phyloP scores from a whole-genome alignment of 2,113 vertebrate genomes.

The Microtus ochrogaster region DNA sequence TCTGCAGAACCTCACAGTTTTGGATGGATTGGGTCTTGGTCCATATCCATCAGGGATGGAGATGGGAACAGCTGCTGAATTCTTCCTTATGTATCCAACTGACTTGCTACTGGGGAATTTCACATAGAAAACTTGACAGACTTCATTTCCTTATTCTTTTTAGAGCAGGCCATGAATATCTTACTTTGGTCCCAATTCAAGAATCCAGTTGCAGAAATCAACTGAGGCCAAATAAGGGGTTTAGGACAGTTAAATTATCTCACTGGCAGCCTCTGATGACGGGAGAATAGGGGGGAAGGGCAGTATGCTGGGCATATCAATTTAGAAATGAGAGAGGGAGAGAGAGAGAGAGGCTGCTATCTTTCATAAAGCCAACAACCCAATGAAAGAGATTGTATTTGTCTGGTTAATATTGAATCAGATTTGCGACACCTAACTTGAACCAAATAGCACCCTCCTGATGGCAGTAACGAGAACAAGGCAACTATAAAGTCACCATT shows the following conservation, averaged over 20 bases:
- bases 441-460: conserved; percentile 64
- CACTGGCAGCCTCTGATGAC: conserved; percentile 4
- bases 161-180: conserved; percentile 29
- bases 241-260: conserved; percentile 48
- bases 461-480: conserved; percentile 60
- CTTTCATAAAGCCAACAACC: conserved; percentile 42
- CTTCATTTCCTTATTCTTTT: conserved; percentile 8
- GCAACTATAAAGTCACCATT: not conserved
- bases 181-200: conserved; percentile 49
- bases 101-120: conserved; percentile 27
- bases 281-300: too few relatives aligned
- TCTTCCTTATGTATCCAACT: conserved; percentile 37
- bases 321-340: not conserved
- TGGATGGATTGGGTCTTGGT: conserved; percentile 3
- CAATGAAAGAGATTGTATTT: conserved; percentile 56
- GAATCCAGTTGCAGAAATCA: conserved; percentile 31
- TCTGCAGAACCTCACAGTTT: conserved; percentile 58
- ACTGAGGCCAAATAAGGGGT: not conserved
- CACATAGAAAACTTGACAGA: conserved; percentile 34
- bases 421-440: conserved; percentile 34
- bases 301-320: not conserved
- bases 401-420: conserved; percentile 50
- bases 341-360: not conserved
- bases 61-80: not conserved
- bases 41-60: not conserved